phyloP scores from a whole-genome alignment of 2,113 vertebrate genomes.

The Pluvianellus socialis region DNA sequence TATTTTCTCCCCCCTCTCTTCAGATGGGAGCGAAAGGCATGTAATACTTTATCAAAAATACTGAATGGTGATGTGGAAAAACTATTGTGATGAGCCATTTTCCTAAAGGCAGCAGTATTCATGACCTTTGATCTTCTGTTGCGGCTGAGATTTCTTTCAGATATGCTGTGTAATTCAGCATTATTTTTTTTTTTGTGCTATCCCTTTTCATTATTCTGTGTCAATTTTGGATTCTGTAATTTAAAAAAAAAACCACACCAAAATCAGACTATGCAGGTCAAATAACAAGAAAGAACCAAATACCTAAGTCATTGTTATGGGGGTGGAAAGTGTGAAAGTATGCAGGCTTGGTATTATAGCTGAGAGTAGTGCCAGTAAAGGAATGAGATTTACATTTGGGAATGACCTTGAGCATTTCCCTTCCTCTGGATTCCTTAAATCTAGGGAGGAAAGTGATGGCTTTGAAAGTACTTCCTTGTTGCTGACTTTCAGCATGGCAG shows the following conservation, averaged over 20 bases:
- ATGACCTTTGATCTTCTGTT: background rate
- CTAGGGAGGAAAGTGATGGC: background rate
- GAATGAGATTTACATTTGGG: background rate
- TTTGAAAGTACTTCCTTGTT: background rate
- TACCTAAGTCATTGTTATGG: background rate
- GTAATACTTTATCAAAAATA: background rate
- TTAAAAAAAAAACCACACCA: background rate
- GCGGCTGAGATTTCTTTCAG: background rate
- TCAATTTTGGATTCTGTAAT: background rate
- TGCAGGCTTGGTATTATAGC: background rate
- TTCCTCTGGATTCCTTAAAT: background rate
- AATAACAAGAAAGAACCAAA: background rate
- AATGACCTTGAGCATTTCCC: constrained; percentile 1
- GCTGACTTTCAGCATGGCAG: background rate
- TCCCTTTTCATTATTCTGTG: background rate
- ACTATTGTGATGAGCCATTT: background rate
- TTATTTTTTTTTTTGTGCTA: background rate
- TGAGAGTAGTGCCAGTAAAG: background rate
- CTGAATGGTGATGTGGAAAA: background rate
- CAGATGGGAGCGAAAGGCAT: background rate
- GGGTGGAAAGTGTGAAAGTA: background rate
- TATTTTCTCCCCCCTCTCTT: background rate
- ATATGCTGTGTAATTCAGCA: background rate
- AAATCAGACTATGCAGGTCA: background rate
- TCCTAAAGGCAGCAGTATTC: background rate